A percentile compares a stretch with the other conserved stretches of the same genome.
phyloP scores from a whole-genome alignment of 1,140 invertebrate species.

The Periplaneta americana region DNA sequence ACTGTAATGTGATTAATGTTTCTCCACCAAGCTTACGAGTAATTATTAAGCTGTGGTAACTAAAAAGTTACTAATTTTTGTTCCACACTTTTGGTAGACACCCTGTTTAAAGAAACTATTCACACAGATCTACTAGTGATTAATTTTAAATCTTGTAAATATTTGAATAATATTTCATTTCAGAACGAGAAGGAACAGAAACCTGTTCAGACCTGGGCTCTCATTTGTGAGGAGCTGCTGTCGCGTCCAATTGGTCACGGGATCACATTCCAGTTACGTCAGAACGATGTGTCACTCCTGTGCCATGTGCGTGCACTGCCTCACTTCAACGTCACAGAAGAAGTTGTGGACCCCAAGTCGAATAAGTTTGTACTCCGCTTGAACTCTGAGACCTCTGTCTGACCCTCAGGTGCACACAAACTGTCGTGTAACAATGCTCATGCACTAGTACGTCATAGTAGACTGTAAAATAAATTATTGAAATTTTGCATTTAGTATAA shows the following conservation, averaged over 20 bases:
- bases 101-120: too few relatives aligned
- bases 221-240: slow-evolving; percentile 85
- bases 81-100: too few relatives aligned
- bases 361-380: slow-evolving; percentile 92
- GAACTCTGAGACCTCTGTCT: slow-evolving; percentile 96
- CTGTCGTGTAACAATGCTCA: not conserved
- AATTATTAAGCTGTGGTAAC: too few relatives aligned
- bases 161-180: slow-evolving; percentile 2
- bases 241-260: slow-evolving; percentile 77
- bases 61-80: too few relatives aligned
- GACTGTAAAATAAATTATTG: not conserved
- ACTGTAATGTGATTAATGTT: too few relatives aligned
- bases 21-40: too few relatives aligned
- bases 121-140: not conserved
- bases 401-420: slow-evolving; percentile 34
- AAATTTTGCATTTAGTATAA: not conserved
- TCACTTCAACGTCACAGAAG: slow-evolving; percentile 90
- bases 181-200: slow-evolving; percentile 72
- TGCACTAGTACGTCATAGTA: not conserved
- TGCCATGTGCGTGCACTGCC: slow-evolving; percentile 81
- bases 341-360: slow-evolving; percentile 91
- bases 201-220: slow-evolving; percentile 82
- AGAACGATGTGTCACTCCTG: slow-evolving; percentile 88
- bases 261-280: slow-evolving; percentile 84
- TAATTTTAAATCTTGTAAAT: not conserved